phyloP scores from a whole-genome alignment of 2,113 vertebrate species.

The Columba janthina region DNA sequence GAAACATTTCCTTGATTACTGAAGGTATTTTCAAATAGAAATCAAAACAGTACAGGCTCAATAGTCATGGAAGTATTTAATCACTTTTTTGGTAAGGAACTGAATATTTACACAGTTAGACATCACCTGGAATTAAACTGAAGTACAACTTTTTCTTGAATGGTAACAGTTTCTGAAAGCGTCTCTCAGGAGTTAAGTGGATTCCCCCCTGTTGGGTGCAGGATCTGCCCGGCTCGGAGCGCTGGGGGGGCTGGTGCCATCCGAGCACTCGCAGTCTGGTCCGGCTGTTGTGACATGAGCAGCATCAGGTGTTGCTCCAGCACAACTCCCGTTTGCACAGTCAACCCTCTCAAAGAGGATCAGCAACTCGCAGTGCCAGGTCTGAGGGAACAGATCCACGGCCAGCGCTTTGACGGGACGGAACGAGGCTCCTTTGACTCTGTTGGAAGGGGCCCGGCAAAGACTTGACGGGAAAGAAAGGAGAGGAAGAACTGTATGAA shows the following conservation, averaged over 20 bases:
- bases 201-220: background rate
- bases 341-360: conserved; percentile 89
- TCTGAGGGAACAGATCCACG: conserved; percentile 96
- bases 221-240: background rate
- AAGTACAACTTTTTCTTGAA: background rate
- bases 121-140: background rate
- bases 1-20: background rate
- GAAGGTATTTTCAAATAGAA: background rate
- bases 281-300: background rate
- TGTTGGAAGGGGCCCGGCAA: conserved; percentile 92
- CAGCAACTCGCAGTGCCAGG: conserved; percentile 90
- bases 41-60: background rate
- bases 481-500: background rate
- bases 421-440: conserved; percentile 88
- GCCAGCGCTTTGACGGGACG: conserved; percentile 85
- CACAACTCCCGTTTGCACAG: conserved; percentile 2
- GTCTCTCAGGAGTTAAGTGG: accelerated
- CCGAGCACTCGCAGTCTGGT: accelerated
- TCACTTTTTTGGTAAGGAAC: background rate
- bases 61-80: background rate
- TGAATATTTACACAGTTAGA: background rate
- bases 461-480: conserved; percentile 60
- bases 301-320: background rate
- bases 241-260: accelerated
- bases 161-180: background rate